These are phyloP conservation scores for Prionace glauca DNA, from an alignment of 2,797 vertebrate genomes.

Conservation along the genomic window DNA sequence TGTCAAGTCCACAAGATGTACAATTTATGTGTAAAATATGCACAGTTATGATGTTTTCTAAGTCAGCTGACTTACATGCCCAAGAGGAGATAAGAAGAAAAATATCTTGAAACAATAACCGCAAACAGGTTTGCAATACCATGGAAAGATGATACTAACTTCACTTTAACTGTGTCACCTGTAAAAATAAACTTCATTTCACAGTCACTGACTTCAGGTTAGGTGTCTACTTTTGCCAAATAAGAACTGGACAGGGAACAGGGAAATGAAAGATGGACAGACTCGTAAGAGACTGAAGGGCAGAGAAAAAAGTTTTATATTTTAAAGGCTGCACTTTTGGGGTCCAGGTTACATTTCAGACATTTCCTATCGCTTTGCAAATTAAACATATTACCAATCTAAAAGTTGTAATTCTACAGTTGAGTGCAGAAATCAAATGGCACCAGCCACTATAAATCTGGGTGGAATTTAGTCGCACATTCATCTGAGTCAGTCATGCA, in stretches of 20 bases:
- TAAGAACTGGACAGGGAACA: background rate
- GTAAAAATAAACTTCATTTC: background rate
- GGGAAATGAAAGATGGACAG: background rate
- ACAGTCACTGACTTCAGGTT: background rate
- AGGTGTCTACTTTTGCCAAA: background rate
- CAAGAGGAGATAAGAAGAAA: background rate
- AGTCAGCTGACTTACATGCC: background rate
- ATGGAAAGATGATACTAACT: background rate
- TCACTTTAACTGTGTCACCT: background rate
- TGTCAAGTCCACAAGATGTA: background rate
- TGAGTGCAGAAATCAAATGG: background rate
- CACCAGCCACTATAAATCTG: background rate
- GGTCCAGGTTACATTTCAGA: background rate
- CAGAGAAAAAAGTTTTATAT: background rate
- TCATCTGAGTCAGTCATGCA: background rate
- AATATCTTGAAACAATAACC: background rate
- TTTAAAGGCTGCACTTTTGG: background rate
- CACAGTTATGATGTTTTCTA: background rate
- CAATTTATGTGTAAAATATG: background rate
- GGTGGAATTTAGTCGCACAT: background rate
- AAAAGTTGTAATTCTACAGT: background rate
- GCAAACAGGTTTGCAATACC: background rate
- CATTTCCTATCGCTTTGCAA: background rate
- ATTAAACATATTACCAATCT: background rate
- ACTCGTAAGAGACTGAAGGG: background rate